Base-by-base conservation (phyloP, 37 sponge, comb jelly and placozoan genomes). In the Beroe forskalii region DNA sequence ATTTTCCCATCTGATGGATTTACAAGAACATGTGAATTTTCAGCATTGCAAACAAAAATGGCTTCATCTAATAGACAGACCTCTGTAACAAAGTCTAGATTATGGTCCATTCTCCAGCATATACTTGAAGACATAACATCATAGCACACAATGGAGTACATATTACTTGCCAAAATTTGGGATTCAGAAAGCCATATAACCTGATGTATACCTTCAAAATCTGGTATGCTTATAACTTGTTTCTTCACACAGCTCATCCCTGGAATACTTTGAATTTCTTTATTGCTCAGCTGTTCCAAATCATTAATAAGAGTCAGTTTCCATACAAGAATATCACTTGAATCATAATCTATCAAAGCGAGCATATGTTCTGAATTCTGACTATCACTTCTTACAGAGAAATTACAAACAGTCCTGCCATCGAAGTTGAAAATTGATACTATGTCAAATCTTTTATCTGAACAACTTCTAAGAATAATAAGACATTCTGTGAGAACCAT, bases 321-420 rank as follows among this genome's bases (percentile, higher is more conserved):
- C 72, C 72, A 69, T 33, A 69, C 32, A 14, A 69, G 20, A 37
- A 69, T 33, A 36, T 69, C 38, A 36, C 39, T 14, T 35, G 72
- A 69, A 32, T 69, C 32, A 69, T 69, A 69, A 35, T 69, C 72
- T 4, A 69, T 37, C 72, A 69, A 32, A 19, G 72, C 72, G 32
- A 69, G 17, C 1, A 14, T 3, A 36, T 69, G 72, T 35, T 69
- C 37, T 2, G 39, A 32, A 17, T 69, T 69, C 32, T 35, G 19
- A 35, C 33, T 2, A 36, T 69, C 32, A 32, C 72, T 69, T 9
- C 3, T 32, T 35, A 33, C 4, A 2, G 72, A 4, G 37, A 69
- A 33, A 27, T 14, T 69, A 37, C 8, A 36, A 17, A 69, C 32
- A 2, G 28, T 33, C 38, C 72, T 69, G 1, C 38, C 72, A 36